These are phyloP conservation scores for Xiphorhynchus elegans DNA, from an alignment of 2,113 vertebrate species.

Conservation along the genomic window DNA sequence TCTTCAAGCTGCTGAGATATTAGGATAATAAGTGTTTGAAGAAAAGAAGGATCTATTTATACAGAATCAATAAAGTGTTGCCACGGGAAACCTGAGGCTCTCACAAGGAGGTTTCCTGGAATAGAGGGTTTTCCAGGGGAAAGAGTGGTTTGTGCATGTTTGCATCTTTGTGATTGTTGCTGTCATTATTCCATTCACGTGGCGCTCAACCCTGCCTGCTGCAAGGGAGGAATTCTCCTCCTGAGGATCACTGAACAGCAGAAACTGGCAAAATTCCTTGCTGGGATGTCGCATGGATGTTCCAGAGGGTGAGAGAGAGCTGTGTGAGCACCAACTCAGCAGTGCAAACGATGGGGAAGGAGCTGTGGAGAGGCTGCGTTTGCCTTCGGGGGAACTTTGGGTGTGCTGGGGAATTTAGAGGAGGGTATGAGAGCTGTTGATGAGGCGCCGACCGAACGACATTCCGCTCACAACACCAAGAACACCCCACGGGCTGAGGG, in stretches of 20 bases:
- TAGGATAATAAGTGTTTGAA: constrained; percentile 29
- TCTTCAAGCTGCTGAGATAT: constrained; percentile 6
- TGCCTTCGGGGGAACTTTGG: not conserved
- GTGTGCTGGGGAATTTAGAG: not conserved
- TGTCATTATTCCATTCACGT: not conserved
- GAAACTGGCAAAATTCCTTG: not conserved
- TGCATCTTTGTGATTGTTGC: not conserved
- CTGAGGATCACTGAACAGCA: not conserved
- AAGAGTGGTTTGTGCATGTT: not conserved
- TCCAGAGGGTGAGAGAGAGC: not conserved
- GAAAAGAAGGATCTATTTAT: constrained; percentile 27
- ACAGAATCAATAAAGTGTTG: not conserved
- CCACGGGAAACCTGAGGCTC: constrained; percentile 4
- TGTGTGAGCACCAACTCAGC: not conserved
- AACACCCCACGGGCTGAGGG: too few species aligned
- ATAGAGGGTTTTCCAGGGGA: not conserved
- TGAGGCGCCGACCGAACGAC: too few species aligned
- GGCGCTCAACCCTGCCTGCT: not conserved
- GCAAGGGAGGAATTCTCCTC: not conserved
- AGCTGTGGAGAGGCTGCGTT: not conserved
- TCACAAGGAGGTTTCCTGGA: not conserved
- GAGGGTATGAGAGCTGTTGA: not conserved
- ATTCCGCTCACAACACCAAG: too few species aligned
- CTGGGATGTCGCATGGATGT: not conserved
- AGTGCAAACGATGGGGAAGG: not conserved